These are phyloP conservation scores for Diadophis punctatus DNA, from an alignment of 2,113 vertebrate species.

Conservation along the genomic window DNA sequence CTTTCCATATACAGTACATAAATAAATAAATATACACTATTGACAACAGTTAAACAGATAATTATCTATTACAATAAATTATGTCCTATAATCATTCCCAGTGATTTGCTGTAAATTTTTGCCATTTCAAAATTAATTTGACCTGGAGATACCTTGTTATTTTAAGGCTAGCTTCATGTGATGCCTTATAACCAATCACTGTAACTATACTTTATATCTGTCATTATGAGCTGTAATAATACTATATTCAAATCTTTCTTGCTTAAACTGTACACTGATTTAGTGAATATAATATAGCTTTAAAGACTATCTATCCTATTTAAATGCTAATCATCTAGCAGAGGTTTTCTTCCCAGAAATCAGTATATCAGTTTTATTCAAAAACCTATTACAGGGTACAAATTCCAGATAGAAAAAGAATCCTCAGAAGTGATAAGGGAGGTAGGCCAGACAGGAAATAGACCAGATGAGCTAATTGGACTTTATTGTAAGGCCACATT, in stretches of 20 bases:
- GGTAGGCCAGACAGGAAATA: neutral
- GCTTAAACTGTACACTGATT: constrained; percentile 9
- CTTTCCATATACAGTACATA: neutral
- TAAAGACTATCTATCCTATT: constrained; percentile 28
- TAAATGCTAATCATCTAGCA: constrained; percentile 24
- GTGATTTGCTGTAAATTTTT: neutral
- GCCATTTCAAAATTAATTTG: neutral
- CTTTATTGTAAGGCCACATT: neutral
- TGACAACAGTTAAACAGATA: neutral
- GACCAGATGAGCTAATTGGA: neutral
- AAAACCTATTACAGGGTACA: constrained; percentile 1
- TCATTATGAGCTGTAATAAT: constrained; percentile 21
- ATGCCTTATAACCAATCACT: neutral
- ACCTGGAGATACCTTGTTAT: neutral
- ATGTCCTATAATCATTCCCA: neutral
- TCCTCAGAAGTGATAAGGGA: neutral
- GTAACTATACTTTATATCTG: constrained; percentile 9
- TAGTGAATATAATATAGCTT: constrained; percentile 10
- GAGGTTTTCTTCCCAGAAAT: constrained; percentile 17
- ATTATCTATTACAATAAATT: neutral
- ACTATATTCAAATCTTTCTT: constrained; percentile 23
- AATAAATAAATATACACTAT: neutral
- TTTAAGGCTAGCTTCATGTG: neutral
- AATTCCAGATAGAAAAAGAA: constrained; percentile 2
- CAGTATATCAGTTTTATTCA: constrained; percentile 4